Base-by-base conservation (phyloP, 2,797 vertebrate genomes). In the Megaceryle alcyon region DNA sequence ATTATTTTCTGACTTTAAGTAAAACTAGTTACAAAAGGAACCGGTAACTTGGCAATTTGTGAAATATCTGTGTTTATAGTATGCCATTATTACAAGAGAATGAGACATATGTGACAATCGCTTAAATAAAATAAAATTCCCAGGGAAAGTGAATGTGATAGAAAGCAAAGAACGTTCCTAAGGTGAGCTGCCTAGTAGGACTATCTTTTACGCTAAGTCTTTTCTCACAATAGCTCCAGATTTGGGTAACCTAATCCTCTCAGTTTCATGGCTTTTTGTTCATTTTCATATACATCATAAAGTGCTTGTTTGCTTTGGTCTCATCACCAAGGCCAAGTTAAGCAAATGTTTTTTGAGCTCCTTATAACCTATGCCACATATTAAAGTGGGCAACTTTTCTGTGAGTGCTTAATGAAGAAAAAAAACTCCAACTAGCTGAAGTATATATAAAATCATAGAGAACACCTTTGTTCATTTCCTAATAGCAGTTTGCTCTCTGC, bases 401-500 rank as follows among this genome's bases (percentile, higher is more conserved):
- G 10, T 29, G 21, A 69, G 7, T 37, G 8, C 15, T 81, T 75
- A 57, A 59, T 20, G 31, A 25, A 73, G 17, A 4, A 73, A 72
- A 82, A 28, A 6, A 4, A 0, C 3, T 90, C 5, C 15, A 17
- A 18, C 65, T 63, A 92, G n/a, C 49, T 57, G 59, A 88, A 86
- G 8, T 41, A 68, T 35, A 51, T 80, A 88, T 61, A 37, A 79
- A 90, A 90, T 57, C 0, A 2, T 20, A 54, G 41, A 63, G 39
- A 31, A 35, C 26, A 87, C 46, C 69, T 95, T 87, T 91, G 75
- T 63, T 90, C 64, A 72, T 65, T 82, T 89, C 60, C 78, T 82
- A 75, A 88, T 59, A 93, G 57, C 35, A 72, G 61, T 5, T 85
- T 86, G 56, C 68, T 51, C 35, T 65, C 54, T 28, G 41, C 0